Conservation (phyloP, 2,888 invertebrate genomes). For the Cheilosia variabilis region DNA sequence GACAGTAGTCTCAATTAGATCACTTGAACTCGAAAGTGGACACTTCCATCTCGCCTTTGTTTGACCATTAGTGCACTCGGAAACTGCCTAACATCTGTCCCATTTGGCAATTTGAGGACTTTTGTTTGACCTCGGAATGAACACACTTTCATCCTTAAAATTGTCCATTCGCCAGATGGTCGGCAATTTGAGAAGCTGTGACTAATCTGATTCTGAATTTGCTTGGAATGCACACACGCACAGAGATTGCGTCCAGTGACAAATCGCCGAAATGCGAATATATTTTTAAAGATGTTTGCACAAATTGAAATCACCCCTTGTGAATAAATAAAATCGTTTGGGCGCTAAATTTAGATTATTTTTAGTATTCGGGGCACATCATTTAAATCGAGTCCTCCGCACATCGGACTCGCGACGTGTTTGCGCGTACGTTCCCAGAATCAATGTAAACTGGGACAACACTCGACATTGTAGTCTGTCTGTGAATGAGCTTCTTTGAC, state of each 20-base stretch:
- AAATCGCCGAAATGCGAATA: conserved; percentile 50
- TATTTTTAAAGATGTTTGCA: conserved; percentile 64
- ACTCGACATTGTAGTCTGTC: conserved; percentile 50
- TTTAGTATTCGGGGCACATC: conserved; percentile 39
- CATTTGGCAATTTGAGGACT: conserved; percentile 28
- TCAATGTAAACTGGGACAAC: conserved; percentile 51
- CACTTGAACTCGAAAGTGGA: conserved; percentile 47
- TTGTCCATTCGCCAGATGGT: conserved; percentile 57
- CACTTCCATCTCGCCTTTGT: conserved; percentile 24
- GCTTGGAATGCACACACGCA: conserved; percentile 47
- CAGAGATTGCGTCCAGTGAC: conserved; percentile 22
- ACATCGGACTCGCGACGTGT: conserved; percentile 15
- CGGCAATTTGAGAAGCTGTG: conserved; percentile 58
- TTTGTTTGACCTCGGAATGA: conserved; percentile 24
- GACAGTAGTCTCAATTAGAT: conserved; percentile 61
- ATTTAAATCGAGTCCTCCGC: conserved; percentile 22
- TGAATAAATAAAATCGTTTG: conserved; percentile 34
- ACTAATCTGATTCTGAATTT: conserved; percentile 44
- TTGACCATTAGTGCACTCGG: conserved; percentile 27
- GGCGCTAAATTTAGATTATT: conserved; percentile 55
- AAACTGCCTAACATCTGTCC: conserved; percentile 69
- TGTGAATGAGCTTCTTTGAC: conserved; percentile 41
- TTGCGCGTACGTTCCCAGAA: conserved; percentile 35
- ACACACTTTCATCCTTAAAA: conserved; percentile 47
- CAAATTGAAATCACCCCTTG: conserved; percentile 28